Conservation (phyloP, 2,888 invertebrate genomes). For the Lasioglossum pauxillum region DNA sequence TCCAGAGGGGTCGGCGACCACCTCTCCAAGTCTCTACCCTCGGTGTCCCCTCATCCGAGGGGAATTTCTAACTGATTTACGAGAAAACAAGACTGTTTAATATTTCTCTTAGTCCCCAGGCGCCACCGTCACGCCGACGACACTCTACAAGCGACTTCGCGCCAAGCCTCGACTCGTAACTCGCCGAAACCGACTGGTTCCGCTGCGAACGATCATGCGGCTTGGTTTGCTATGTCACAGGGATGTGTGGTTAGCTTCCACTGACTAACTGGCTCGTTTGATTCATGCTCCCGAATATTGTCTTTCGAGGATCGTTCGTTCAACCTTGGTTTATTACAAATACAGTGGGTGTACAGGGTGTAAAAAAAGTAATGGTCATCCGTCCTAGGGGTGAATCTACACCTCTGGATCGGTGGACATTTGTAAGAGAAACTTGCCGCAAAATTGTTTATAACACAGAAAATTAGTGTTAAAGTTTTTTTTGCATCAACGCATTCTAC, state of each 20-base stretch:
- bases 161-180: slow-evolving; percentile 54
- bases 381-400: too few species aligned
- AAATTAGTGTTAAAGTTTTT: too few species aligned
- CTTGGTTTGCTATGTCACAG: background rate
- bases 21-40: slow-evolving; percentile 77
- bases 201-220: background rate
- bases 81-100: slow-evolving; percentile 84
- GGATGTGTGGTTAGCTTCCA: background rate
- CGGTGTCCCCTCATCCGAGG: slow-evolving; percentile 73
- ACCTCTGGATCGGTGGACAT: too few species aligned
- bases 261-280: background rate
- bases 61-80: slow-evolving; percentile 84
- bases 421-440: too few species aligned
- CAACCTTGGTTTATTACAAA: background rate
- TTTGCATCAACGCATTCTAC: too few species aligned
- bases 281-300: background rate
- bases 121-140: slow-evolving; percentile 78
- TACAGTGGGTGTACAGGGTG: too few species aligned
- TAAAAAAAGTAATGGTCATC: too few species aligned
- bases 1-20: slow-evolving; percentile 74
- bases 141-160: slow-evolving; percentile 64
- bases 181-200: slow-evolving; percentile 45
- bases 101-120: slow-evolving; percentile 81
- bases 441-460: too few species aligned
- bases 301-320: background rate